Conservation (phyloP, 2,888 invertebrate species). For the Lithophane ornitopus region DNA sequence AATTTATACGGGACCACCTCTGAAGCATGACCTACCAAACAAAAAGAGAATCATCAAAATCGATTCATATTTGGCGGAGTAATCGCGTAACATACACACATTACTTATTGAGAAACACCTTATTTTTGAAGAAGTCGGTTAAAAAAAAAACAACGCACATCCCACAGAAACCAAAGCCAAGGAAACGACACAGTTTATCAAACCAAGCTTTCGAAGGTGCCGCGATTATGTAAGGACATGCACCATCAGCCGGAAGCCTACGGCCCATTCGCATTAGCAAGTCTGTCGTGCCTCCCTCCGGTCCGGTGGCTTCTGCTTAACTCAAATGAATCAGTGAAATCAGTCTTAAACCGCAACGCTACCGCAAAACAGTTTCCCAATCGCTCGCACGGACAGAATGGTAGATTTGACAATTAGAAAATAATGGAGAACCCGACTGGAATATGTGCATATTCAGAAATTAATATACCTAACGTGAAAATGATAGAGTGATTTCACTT, state of each 20-base stretch:
- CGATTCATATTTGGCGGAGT: too few species aligned
- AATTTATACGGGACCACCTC: too few species aligned
- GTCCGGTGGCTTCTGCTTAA: conserved; percentile 34
- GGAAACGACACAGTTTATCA: not conserved
- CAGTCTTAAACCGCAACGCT: conserved; percentile 52
- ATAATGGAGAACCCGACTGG: conserved; percentile 33
- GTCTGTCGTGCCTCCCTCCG: conserved; percentile 34
- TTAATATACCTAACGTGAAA: conserved; percentile 14
- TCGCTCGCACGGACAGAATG: conserved; percentile 38
- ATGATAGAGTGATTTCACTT: conserved; percentile 3
- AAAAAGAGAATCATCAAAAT: too few species aligned
- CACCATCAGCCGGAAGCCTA: conserved; percentile 9
- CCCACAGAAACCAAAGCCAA: not conserved
- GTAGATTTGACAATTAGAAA: conserved; percentile 49
- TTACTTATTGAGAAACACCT: too few species aligned
- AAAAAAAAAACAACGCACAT: too few species aligned
- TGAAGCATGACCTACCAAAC: too few species aligned
- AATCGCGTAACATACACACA: too few species aligned
- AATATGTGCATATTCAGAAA: conserved; percentile 17
- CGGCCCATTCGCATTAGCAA: conserved; percentile 16
- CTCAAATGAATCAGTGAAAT: conserved; percentile 59
- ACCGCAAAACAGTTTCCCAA: conserved; percentile 57
- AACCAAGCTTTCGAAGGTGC: conserved; percentile 15
- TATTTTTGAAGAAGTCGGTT: too few species aligned
- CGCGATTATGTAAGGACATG: not conserved